phyloP scores from a whole-genome alignment of 1,140 invertebrate genomes.

The Drosophila watanabei region DNA sequence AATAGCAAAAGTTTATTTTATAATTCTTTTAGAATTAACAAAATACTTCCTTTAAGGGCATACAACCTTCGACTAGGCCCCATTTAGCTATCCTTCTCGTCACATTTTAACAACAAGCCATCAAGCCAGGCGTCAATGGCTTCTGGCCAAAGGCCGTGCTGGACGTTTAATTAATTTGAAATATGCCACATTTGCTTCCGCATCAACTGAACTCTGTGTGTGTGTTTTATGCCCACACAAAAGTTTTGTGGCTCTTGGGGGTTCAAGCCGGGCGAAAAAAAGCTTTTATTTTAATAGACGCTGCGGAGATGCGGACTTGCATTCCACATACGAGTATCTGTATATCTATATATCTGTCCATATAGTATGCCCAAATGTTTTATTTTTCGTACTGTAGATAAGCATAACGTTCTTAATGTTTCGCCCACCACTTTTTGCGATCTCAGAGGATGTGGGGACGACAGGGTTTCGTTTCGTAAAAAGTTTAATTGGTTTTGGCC shows the following conservation, averaged over 20 bases:
- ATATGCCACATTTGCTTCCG: constrained; percentile 36
- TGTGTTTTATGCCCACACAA: constrained; percentile 43
- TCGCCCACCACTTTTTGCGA: constrained; percentile 10
- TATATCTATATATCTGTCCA: constrained; percentile 1
- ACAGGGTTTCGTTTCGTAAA: constrained; percentile 7
- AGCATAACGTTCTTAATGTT: constrained; percentile 31
- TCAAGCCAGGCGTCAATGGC: constrained; percentile 25
- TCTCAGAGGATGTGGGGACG: background rate
- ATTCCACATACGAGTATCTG: background rate
- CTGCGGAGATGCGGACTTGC: too few relatives aligned
- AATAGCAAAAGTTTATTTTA: too few relatives aligned
- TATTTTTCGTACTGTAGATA: constrained; percentile 12
- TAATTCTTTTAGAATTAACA: background rate
- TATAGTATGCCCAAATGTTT: constrained; percentile 28
- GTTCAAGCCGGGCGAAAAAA: constrained; percentile 12
- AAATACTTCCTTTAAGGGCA: background rate
- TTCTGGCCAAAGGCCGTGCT: constrained; percentile 15
- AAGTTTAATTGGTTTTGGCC: constrained; percentile 39
- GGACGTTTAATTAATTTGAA: constrained; percentile 52
- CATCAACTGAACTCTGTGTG: constrained; percentile 30
- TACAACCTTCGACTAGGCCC: background rate
- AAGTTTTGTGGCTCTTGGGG: constrained; percentile 48
- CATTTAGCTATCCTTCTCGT: background rate
- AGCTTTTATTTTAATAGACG: constrained; percentile 70
- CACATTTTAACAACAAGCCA: constrained; percentile 10